Conservation (phyloP, 2,888 invertebrate species). For the Drosophila acutilabella region DNA sequence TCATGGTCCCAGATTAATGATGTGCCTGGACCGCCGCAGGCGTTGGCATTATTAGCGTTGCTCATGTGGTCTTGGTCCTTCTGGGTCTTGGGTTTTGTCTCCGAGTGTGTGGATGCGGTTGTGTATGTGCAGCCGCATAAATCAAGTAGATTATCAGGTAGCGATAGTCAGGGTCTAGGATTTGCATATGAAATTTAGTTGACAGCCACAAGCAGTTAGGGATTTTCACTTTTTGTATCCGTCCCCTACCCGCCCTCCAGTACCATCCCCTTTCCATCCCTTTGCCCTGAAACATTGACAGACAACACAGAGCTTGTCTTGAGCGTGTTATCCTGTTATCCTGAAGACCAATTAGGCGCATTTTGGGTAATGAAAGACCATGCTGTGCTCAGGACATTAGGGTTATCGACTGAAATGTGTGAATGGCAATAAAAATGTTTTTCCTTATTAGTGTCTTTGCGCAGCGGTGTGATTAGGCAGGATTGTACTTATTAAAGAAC, state of each 20-base stretch:
- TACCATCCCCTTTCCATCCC: background rate
- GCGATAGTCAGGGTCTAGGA: conserved; percentile 72
- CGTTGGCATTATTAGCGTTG: conserved; percentile 64
- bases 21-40: conserved; percentile 60
- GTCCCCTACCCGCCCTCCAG: background rate
- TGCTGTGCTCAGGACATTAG: conserved; percentile 19
- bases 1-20: conserved; percentile 76
- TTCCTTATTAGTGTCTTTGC: background rate
- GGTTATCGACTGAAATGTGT: conserved; percentile 31
- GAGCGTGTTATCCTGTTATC: conserved; percentile 36
- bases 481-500: background rate
- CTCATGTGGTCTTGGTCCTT: conserved; percentile 35
- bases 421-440: conserved; percentile 18
- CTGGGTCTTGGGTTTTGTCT: conserved; percentile 7
- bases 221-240: conserved; percentile 33
- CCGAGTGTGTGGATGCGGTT: conserved; percentile 9
- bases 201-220: conserved; percentile 69
- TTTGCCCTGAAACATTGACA: conserved; percentile 4
- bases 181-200: conserved; percentile 80
- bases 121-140: conserved; percentile 68
- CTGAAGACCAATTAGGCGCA: conserved; percentile 51
- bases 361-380: conserved; percentile 37
- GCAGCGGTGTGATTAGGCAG: background rate
- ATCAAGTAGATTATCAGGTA: conserved; percentile 78
- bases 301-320: conserved; percentile 2